Evolutionary conservation across 2,888 invertebrate genomes (phyloP).

Genomic region (Formica aserva): DNA sequence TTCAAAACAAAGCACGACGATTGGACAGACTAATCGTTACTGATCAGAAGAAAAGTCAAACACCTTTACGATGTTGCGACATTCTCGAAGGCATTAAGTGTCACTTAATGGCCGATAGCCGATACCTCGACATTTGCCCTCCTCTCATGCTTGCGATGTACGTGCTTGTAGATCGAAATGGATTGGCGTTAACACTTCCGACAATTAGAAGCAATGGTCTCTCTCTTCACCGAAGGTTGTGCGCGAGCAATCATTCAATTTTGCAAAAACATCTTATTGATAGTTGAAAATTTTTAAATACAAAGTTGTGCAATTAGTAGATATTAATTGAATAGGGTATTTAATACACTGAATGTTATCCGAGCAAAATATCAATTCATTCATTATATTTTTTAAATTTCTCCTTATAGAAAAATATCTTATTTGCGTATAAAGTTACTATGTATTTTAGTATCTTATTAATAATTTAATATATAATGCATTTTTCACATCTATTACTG

Average conservation of each 20-base stretch:
- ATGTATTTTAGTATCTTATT: neutral
- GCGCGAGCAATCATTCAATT: neutral
- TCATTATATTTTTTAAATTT: neutral
- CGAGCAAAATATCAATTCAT: neutral
- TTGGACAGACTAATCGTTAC: constrained; percentile 19
- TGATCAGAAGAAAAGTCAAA: constrained; percentile 47
- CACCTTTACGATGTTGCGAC: constrained; percentile 41
- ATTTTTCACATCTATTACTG: neutral
- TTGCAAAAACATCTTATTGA: constrained; percentile 8
- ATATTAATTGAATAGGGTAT: neutral
- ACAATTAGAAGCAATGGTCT: constrained; percentile 27
- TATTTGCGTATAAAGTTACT: neutral
- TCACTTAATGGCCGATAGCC: constrained; percentile 55
- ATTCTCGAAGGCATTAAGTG: constrained; percentile 49
- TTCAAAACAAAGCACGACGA: neutral
- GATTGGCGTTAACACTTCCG: constrained; percentile 49
- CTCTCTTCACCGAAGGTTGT: neutral
- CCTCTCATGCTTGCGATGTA: constrained; percentile 32
- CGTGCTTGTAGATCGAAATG: constrained; percentile 45
- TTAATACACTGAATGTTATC: neutral
- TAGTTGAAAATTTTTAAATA: neutral
- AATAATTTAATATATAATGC: neutral
- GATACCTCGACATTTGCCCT: constrained; percentile 48
- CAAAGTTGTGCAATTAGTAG: neutral
- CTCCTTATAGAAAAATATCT: neutral